Base-by-base conservation (phyloP, 2,797 vertebrate genomes). In the Australoheros facetus region DNA sequence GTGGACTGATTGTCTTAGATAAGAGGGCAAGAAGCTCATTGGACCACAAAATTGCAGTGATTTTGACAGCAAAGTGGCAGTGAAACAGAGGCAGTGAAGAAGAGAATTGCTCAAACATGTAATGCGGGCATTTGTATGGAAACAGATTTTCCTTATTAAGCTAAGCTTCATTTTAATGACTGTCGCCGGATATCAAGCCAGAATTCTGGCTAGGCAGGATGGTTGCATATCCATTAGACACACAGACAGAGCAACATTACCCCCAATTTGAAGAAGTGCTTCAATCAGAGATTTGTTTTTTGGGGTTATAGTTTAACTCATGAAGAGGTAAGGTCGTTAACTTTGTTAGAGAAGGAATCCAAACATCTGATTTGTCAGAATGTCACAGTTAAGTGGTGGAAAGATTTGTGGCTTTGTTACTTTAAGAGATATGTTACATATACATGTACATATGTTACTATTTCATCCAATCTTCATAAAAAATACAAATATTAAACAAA, bases 1-100 rank as follows among this genome's bases (percentile, higher is more conserved):
- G 45, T 53, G 64, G 45, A 53, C 64, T 69, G 64, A 69, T 69
- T 12, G 26, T 69, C 64, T 69, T 32, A 45, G 64, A 69, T 69
- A 69, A 69, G 26, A 51, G 64, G 64, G 45, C 64, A 53, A 69
- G 64, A 53, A 69, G 48, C 30, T 69, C 64, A 69, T 32, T 32
- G 64, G 26, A 69, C 64, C 4, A 4, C 39, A 51, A 69, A 69
- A 30, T 51, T 69, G 64, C 26, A 48, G 45, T 53, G 45, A 69
- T 11, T 69, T 69, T 69, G n/a, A 62, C 59, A 39, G n/a, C n/a
- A 62, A 23, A 39, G n/a, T 39, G 45, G 45, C 51, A 69, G 45
- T 48, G 60, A 23, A 39, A 30, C 30, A 51, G 6, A 8, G 17
- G 64, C 26, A 69, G 45, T 32, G 45, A 69, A 53, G 45, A 51